These are phyloP conservation scores for Cheilosia vernalis DNA, from an alignment of 2,888 invertebrate genomes.

Conservation along the genomic window DNA sequence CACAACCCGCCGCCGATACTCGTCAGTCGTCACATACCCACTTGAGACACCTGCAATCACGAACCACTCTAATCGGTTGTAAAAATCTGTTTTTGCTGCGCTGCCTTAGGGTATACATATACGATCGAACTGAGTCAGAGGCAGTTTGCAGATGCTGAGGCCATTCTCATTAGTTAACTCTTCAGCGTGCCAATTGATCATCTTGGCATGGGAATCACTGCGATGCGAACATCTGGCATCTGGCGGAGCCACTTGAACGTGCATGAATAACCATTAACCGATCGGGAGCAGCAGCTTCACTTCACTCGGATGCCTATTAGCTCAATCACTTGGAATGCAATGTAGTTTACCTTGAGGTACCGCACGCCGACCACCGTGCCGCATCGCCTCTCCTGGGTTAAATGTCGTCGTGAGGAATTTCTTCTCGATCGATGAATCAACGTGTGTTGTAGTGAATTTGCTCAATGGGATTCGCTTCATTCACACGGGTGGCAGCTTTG, in stretches of 20 bases:
- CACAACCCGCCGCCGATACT: slow-evolving; percentile 12
- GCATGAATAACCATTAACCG: slow-evolving; percentile 35
- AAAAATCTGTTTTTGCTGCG: slow-evolving; percentile 17
- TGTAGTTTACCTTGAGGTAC: slow-evolving; percentile 52
- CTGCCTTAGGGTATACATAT: background rate
- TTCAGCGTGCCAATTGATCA: slow-evolving; percentile 68
- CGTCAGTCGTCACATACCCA: background rate
- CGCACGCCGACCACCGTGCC: background rate
- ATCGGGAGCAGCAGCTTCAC: slow-evolving; percentile 49
- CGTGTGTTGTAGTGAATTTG: slow-evolving; percentile 6
- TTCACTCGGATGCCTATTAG: slow-evolving; percentile 45
- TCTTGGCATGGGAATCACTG: slow-evolving; percentile 51
- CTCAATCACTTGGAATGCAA: slow-evolving; percentile 56
- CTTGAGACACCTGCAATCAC: slow-evolving; percentile 44
- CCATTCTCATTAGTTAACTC: slow-evolving; percentile 69
- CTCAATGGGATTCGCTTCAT: slow-evolving; percentile 10
- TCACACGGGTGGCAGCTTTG: background rate
- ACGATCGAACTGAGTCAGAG: slow-evolving; percentile 24
- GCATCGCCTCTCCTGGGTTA: slow-evolving; percentile 16
- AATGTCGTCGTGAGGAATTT: slow-evolving; percentile 8
- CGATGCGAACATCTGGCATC: slow-evolving; percentile 8
- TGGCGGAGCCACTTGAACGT: slow-evolving; percentile 32
- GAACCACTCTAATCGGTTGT: slow-evolving; percentile 24
- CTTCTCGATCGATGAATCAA: slow-evolving; percentile 34
- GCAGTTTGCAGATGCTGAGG: slow-evolving; percentile 16